A percentile compares a stretch with the other conserved stretches of the same genome.
phyloP scores from a whole-genome alignment of 1,140 invertebrate genomes.

The Trigoniulus corallinus region DNA sequence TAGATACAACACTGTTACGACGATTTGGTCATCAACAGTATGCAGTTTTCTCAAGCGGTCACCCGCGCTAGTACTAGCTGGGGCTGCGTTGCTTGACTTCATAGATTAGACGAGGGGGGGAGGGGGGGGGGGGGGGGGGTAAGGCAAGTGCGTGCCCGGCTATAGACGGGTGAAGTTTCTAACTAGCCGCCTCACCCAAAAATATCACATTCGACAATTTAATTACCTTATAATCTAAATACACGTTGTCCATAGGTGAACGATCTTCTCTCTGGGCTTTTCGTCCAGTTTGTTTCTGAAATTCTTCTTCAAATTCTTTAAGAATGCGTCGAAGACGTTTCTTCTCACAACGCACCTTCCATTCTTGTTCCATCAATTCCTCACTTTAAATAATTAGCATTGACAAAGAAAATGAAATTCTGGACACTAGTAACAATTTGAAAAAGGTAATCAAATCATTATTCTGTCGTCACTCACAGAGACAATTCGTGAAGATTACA shows the following conservation, averaged over 20 bases:
- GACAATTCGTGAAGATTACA: conserved; percentile 35
- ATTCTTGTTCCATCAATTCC: conserved; percentile 55
- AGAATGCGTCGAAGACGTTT: conserved; percentile 52
- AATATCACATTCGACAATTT: too few relatives aligned
- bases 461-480: conserved; percentile 25
- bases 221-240: conserved; percentile 67
- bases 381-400: too few relatives aligned
- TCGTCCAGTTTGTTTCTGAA: conserved; percentile 55
- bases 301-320: conserved; percentile 66
- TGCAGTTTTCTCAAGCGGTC: too few relatives aligned
- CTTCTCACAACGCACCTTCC: conserved; percentile 52
- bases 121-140: too few relatives aligned
- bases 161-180: too few relatives aligned
- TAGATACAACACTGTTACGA: too few relatives aligned
- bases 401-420: background rate
- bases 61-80: too few relatives aligned
- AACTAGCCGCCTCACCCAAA: too few relatives aligned
- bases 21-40: too few relatives aligned
- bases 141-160: too few relatives aligned
- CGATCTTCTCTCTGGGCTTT: conserved; percentile 64
- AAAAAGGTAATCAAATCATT: conserved; percentile 9
- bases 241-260: conserved; percentile 50
- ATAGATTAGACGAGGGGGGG: too few relatives aligned
- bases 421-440: background rate
- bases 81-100: too few relatives aligned